phyloP scores from a whole-genome alignment of 2,113 vertebrate species.

The Ifrita kowaldi region DNA sequence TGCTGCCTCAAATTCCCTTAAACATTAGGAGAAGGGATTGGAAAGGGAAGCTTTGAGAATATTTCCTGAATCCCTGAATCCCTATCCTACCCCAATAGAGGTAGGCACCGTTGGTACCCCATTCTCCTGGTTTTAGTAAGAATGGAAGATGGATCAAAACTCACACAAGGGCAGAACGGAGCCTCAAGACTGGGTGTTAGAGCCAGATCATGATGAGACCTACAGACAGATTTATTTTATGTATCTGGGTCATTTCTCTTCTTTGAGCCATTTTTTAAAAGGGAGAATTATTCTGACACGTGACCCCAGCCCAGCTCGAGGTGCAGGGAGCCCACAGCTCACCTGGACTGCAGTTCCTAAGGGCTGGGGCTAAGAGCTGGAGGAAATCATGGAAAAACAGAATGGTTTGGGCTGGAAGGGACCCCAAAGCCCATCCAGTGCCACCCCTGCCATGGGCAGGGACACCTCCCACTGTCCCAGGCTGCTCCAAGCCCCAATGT shows the following conservation, averaged over 20 bases:
- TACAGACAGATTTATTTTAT: background rate
- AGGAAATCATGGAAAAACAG: background rate
- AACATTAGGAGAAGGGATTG: background rate
- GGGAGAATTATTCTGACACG: fast-evolving
- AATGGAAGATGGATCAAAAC: background rate
- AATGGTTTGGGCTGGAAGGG: background rate
- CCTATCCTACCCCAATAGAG: too few species aligned
- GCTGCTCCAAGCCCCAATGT: background rate
- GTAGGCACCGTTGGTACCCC: fast-evolving
- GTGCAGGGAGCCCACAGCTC: background rate
- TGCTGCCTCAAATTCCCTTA: background rate
- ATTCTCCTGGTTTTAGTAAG: background rate
- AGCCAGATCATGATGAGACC: fast-evolving
- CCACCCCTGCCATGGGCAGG: background rate
- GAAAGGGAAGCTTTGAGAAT: background rate
- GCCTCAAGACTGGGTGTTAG: background rate
- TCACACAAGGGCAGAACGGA: fast-evolving
- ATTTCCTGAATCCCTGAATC: background rate
- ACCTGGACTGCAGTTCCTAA: fast-evolving
- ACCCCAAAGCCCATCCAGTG: background rate
- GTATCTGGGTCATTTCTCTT: background rate
- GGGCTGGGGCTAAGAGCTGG: background rate
- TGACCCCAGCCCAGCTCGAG: fast-evolving
- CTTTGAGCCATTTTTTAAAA: background rate
- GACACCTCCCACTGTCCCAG: background rate